These are phyloP conservation scores for Vandiemenella viatica DNA, from an alignment of 2,888 invertebrate genomes.

Conservation along the genomic window DNA sequence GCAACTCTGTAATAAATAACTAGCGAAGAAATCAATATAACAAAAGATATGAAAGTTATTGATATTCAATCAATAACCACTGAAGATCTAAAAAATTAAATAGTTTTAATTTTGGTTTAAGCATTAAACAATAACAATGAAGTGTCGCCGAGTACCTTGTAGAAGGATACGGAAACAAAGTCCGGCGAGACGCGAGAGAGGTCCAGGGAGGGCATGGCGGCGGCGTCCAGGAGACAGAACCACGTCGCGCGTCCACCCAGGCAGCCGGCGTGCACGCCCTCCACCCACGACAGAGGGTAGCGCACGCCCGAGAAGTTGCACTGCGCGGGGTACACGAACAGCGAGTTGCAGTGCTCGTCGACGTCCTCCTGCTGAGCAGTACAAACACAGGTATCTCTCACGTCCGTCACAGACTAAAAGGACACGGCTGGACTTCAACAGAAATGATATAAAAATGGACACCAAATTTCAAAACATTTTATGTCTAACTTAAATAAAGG, in stretches of 20 bases:
- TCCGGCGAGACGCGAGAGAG: conserved; percentile 59
- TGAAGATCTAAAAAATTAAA: too few species aligned
- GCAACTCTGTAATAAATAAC: too few species aligned
- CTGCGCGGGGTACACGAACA: conserved; percentile 81
- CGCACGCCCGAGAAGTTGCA: conserved; percentile 91
- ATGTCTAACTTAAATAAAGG: too few species aligned
- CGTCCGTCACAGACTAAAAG: too few species aligned
- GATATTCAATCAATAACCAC: too few species aligned
- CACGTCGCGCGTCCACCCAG: conserved; percentile 31
- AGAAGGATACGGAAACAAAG: conserved; percentile 85
- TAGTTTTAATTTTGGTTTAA: too few species aligned
- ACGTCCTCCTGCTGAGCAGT: conserved; percentile 1
- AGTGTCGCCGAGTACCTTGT: too few species aligned
- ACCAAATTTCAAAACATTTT: too few species aligned
- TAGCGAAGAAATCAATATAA: too few species aligned
- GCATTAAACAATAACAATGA: too few species aligned
- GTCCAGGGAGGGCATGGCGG: conserved; percentile 64
- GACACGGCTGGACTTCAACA: background rate
- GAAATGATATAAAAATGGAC: background rate
- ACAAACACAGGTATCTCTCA: too few species aligned
- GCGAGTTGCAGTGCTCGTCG: conserved; percentile 33
- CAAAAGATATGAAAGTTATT: too few species aligned
- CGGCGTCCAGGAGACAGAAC: conserved; percentile 76
- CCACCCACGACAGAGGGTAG: conserved; percentile 63
- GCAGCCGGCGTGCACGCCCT: conserved; percentile 31